phyloP scores from a whole-genome alignment of 2,113 vertebrate genomes.

The Spea multiplicata region DNA sequence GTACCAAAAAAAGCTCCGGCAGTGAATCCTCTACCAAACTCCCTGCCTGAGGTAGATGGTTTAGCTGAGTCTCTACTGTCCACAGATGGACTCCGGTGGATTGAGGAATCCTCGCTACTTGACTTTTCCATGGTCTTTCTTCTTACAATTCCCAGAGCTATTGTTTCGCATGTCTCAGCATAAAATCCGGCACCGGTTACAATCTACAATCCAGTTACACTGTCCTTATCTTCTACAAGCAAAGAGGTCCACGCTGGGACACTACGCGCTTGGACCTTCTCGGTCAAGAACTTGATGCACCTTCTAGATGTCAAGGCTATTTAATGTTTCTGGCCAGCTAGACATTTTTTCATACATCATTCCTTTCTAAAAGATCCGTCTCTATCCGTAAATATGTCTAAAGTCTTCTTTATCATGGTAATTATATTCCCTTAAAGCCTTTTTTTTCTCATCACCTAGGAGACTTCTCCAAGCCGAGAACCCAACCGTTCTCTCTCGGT shows the following conservation, averaged over 20 bases:
- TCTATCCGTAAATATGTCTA: background rate
- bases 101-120: slow-evolving; percentile 98
- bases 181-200: slow-evolving; percentile 22
- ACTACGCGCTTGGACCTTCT: background rate
- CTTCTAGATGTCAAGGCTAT: background rate
- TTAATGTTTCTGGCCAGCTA: background rate
- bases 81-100: slow-evolving; percentile 95
- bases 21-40: slow-evolving; percentile 89
- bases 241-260: background rate
- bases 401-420: background rate
- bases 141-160: slow-evolving; percentile 63
- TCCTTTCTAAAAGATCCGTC: background rate
- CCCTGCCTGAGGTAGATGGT: slow-evolving; percentile 87
- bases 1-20: slow-evolving; percentile 97
- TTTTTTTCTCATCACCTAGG: slow-evolving; percentile 15
- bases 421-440: slow-evolving; percentile 3
- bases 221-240: slow-evolving; percentile 24
- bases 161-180: slow-evolving; percentile 43
- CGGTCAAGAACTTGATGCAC: background rate
- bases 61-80: slow-evolving; percentile 91
- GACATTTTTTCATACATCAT: background rate
- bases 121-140: slow-evolving; percentile 97
- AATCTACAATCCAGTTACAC: background rate
- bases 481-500: background rate
- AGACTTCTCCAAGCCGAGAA: slow-evolving; percentile 10